Evolutionary conservation across 2,797 vertebrate genomes (phyloP).

Genomic region (Distichodus sexfasciatus): DNA sequence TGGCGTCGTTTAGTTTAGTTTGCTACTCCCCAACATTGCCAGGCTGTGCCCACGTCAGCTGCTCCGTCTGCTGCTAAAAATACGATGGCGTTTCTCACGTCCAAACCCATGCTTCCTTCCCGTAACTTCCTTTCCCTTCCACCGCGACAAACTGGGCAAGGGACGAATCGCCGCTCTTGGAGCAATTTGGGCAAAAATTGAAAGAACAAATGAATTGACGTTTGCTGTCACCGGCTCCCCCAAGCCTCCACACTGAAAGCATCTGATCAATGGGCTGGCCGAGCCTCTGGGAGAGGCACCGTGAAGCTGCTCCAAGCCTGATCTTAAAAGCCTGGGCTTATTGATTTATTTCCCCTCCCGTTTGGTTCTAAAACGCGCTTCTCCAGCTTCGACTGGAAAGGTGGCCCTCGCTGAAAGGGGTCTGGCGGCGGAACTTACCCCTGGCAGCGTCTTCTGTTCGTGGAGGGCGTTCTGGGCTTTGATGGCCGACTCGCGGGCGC

Average conservation of each 20-base stretch:
- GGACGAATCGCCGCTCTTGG: constrained; percentile 45
- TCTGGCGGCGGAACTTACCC: constrained; percentile 80
- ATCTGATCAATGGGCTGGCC: constrained; percentile 67
- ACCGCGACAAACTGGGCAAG: constrained; percentile 39
- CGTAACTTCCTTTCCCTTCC: no score
- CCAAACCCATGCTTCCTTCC: no score
- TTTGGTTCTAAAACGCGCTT: constrained; percentile 35
- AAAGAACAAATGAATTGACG: constrained; percentile 60
- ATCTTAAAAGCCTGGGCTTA: constrained; percentile 68
- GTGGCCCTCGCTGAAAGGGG: constrained; percentile 48
- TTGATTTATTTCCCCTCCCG: constrained; percentile 66
- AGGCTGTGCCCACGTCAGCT: no score
- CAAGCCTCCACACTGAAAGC: constrained; percentile 58
- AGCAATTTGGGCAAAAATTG: constrained; percentile 52
- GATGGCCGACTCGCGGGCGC: constrained; percentile 96
- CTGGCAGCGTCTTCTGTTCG: constrained; percentile 97
- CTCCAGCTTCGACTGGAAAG: constrained; percentile 58
- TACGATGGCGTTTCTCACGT: no score
- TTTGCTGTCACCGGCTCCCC: constrained; percentile 55
- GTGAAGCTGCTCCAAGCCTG: constrained; percentile 65
- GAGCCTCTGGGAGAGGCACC: constrained; percentile 61
- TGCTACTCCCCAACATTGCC: no score
- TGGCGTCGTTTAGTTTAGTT: no score
- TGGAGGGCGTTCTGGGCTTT: constrained; percentile 98
- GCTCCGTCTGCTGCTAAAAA: no score